Conservation (phyloP, 2,888 invertebrate species). For the Macaria notata region DNA sequence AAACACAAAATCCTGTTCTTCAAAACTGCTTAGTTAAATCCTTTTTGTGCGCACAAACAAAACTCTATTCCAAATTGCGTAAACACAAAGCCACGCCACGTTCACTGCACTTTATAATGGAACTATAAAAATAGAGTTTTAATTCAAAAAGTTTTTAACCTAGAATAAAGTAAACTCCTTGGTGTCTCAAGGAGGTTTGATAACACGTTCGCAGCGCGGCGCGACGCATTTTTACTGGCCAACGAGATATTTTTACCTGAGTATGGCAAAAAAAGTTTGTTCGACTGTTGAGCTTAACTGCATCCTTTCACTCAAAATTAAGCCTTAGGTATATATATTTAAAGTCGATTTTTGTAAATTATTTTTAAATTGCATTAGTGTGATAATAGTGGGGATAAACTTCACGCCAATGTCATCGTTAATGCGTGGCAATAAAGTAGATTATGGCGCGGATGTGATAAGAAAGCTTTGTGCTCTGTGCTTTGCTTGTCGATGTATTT, state of each 20-base stretch:
- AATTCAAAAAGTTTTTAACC: conserved; percentile 35
- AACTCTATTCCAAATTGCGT: conserved; percentile 34
- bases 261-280: conserved; percentile 66
- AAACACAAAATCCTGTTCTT: conserved; percentile 57
- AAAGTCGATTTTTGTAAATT: conserved; percentile 30
- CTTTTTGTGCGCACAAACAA: conserved; percentile 53
- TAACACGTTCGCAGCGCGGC: conserved; percentile 47
- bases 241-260: conserved; percentile 77
- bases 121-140: conserved; percentile 28
- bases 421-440: conserved; percentile 1
- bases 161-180: conserved; percentile 22
- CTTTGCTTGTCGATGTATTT: conserved; percentile 59
- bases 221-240: conserved; percentile 70
- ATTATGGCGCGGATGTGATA: conserved; percentile 24
- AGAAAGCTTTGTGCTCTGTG: conserved; percentile 55
- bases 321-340: background rate
- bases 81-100: conserved; percentile 43
- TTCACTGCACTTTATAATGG: conserved; percentile 38
- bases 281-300: conserved; percentile 47
- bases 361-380: conserved; percentile 54
- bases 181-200: conserved; percentile 24
- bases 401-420: conserved; percentile 37
- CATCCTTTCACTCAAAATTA: conserved; percentile 17
- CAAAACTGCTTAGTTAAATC: conserved; percentile 43
- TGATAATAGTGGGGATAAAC: conserved; percentile 43